These are phyloP conservation scores for Myoxocephalus aenaeus DNA, from an alignment of 2,797 vertebrate species.

Conservation along the genomic window DNA sequence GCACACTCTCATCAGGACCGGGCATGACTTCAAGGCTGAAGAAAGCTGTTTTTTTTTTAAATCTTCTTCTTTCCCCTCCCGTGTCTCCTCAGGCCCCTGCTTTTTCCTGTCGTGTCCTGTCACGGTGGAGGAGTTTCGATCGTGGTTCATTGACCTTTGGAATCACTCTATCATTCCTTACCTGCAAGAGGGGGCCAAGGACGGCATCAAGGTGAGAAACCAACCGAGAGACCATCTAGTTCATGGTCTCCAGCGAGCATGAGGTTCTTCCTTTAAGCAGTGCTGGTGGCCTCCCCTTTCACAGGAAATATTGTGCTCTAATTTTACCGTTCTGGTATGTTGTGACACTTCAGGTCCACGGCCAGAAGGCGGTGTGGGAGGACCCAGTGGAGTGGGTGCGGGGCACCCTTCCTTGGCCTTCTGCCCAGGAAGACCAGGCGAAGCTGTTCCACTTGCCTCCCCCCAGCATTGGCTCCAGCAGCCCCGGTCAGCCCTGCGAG, in stretches of 20 bases:
- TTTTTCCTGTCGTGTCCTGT: constrained; percentile 98
- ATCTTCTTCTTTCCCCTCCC: constrained; percentile 3
- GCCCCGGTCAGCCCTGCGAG: constrained; percentile 87
- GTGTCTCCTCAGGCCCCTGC: constrained; percentile 89
- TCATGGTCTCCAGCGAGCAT: background rate
- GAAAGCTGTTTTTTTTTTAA: background rate
- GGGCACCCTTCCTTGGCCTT: constrained; percentile 97
- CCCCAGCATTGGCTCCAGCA: constrained; percentile 88
- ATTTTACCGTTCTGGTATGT: constrained; percentile 41
- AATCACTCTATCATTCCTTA: constrained; percentile 99
- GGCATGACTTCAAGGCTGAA: background rate
- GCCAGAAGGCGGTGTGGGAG: constrained; percentile 97
- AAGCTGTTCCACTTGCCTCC: constrained; percentile 97
- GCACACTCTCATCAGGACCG: background rate
- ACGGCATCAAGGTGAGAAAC: constrained; percentile 92
- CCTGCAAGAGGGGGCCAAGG: constrained; percentile 96
- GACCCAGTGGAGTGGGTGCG: constrained; percentile 99
- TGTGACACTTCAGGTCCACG: constrained; percentile 87
- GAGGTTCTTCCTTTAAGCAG: background rate
- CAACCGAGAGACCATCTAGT: background rate
- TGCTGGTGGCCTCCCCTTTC: constrained; percentile 9
- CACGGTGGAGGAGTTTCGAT: constrained; percentile 95
- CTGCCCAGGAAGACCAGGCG: constrained; percentile 97
- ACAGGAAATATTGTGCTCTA: constrained; percentile 24
- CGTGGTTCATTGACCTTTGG: constrained; percentile 99